phyloP scores from a whole-genome alignment of 2,797 vertebrate species.

The Heterohyrax brucei region DNA sequence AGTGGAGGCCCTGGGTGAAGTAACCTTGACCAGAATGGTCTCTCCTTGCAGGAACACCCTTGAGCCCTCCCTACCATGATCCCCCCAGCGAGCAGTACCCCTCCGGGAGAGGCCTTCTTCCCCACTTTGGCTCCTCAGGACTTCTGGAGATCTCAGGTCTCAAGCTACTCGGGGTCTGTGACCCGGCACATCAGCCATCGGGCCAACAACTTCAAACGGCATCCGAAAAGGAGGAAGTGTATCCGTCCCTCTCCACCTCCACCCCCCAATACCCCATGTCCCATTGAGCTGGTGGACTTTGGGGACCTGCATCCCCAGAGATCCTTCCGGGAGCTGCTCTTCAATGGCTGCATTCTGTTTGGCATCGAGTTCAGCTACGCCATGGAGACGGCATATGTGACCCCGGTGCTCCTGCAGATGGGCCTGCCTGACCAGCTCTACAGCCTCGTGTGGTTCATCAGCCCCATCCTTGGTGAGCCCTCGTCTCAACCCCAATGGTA shows the following conservation, averaged over 20 bases:
- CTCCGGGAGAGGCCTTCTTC: constrained; percentile 86
- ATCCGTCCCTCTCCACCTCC: constrained; percentile 97
- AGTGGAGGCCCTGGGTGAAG: neutral
- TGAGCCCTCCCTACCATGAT: constrained; percentile 85
- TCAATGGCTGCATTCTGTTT: constrained; percentile 97
- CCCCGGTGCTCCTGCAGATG: constrained; percentile 98
- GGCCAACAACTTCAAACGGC: constrained; percentile 99
- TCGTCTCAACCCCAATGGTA: neutral
- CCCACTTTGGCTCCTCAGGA: constrained; percentile 88
- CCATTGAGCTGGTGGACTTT: constrained; percentile 95
- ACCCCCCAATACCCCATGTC: constrained; percentile 97
- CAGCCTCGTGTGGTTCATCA: constrained; percentile 99
- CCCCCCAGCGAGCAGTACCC: constrained; percentile 80
- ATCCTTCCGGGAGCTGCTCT: constrained; percentile 96
- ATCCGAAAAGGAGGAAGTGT: constrained; percentile 95
- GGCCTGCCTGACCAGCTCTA: constrained; percentile 98
- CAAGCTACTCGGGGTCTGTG: constrained; percentile 93
- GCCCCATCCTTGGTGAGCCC: constrained; percentile 96
- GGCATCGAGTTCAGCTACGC: constrained; percentile 99
- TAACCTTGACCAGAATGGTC: neutral
- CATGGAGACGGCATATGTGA: constrained; percentile 99
- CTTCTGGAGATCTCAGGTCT: constrained; percentile 90
- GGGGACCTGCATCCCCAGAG: constrained; percentile 95
- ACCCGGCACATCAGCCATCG: constrained; percentile 97
- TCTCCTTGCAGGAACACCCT: constrained; percentile 80